Evolutionary conservation across 1,140 invertebrate genomes (phyloP), one percentile per base, ranked within the genome.

Genomic region (Drosophila mayri): DNA sequence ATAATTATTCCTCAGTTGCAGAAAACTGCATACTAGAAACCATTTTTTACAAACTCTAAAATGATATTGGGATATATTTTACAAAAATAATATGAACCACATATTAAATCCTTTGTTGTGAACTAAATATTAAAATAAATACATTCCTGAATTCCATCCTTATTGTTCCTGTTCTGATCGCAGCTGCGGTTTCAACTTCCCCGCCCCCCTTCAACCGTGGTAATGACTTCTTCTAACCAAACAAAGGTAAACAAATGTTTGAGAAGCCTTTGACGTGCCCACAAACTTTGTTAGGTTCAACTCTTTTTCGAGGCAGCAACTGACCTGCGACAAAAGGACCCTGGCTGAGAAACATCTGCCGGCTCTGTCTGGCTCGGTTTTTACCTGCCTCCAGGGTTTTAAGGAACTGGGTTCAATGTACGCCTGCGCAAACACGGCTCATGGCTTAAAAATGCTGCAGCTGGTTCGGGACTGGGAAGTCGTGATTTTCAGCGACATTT

Each of bases 221-320:
- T 82, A 85, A 88, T 88, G 81, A 90, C 85, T 90, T 81, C 49
- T 74, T 90, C 60, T 81, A 88, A 84, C 55, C 85, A 84, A 84
- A 88, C 80, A 84, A 78, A 90, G 54, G 60, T 58, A 60, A 87
- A 71, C 81, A 84, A 90, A 88, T 78, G 81, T 88, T 88, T 84
- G 81, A 70, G 55, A 72, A 61, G 54, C 49, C 61, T 72, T 85
- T 85, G 67, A 81, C 81, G 70, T 61, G 68, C 68, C 72, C 57
- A 57, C 57, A 44, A 70, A 70, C 59, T 72, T 57, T 60, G 44
- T 62, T 59, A 57, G 65, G 80, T 84, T 68, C 70, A 90, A 70
- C 80, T 74, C 46, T 62, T 59, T 59, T 68, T 58, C 8, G 78
- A 54, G 65, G 55, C 78, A 67, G 61, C 83, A 86, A 88, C 85